phyloP scores from a whole-genome alignment of 2,113 vertebrate genomes.

The Coptodon rendalli region DNA sequence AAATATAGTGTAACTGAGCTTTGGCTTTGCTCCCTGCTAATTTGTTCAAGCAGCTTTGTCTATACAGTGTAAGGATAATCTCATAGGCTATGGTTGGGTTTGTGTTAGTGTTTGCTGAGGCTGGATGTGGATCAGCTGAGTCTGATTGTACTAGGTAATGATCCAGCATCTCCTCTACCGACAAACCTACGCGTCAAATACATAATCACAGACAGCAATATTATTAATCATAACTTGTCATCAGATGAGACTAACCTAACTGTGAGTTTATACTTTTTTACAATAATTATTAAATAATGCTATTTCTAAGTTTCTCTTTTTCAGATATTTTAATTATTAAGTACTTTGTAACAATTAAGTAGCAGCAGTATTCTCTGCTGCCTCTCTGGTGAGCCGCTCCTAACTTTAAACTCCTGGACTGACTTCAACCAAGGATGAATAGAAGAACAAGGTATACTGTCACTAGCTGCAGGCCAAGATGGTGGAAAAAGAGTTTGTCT shows the following conservation, averaged over 20 bases:
- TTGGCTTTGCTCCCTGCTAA: neutral
- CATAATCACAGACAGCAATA: neutral
- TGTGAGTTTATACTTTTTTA: neutral
- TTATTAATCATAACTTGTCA: neutral
- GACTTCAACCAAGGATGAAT: neutral
- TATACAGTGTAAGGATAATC: neutral
- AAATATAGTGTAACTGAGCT: neutral
- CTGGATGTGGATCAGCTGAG: neutral
- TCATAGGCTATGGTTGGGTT: neutral
- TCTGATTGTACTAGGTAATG: neutral
- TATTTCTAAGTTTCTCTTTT: neutral
- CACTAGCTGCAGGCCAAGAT: fast-evolving
- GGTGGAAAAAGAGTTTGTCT: neutral
- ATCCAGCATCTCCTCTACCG: neutral
- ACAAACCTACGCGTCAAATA: neutral
- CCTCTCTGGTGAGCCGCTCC: neutral
- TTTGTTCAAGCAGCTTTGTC: neutral
- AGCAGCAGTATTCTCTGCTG: neutral
- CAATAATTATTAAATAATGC: neutral
- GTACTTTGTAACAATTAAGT: neutral
- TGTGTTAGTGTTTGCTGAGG: neutral
- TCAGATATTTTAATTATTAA: neutral
- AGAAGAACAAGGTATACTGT: neutral
- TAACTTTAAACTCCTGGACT: neutral
- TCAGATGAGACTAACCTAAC: neutral